A percentile compares a stretch with the other conserved stretches of the same genome.
Evolutionary conservation across 2,113 vertebrate species (phyloP).

Genomic region (Orycteropus afer): DNA sequence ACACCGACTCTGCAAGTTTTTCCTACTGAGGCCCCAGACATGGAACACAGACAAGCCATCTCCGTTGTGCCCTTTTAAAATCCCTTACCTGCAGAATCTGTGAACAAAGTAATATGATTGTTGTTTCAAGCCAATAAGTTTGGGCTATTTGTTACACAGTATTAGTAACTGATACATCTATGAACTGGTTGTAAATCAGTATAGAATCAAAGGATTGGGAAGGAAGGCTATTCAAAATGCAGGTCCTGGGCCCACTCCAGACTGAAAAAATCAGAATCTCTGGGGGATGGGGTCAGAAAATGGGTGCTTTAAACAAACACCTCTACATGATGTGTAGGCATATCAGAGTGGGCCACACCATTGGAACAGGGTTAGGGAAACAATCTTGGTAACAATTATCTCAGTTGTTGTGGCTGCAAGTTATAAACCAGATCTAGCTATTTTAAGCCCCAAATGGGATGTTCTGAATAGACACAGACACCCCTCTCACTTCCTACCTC

Average conservation of each 20-base stretch:
- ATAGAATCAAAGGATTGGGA: neutral
- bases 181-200: neutral
- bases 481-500: neutral
- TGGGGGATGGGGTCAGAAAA: neutral
- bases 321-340: neutral
- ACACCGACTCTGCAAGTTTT: neutral
- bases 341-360: neutral
- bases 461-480: neutral
- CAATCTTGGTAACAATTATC: neutral
- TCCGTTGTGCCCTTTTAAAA: slow-evolving; percentile 17
- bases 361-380: neutral
- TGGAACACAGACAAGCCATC: neutral
- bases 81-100: neutral
- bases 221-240: neutral
- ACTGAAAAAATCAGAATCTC: slow-evolving; percentile 21
- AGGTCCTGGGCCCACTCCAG: neutral
- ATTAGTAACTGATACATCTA: neutral
- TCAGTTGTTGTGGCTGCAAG: neutral
- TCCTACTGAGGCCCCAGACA: neutral
- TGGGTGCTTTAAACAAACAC: slow-evolving; percentile 29
- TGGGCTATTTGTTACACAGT: slow-evolving; percentile 49
- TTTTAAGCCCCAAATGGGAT: neutral
- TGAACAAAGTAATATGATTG: slow-evolving; percentile 26
- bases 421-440: neutral
- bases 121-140: neutral